Base-by-base conservation (phyloP, 2,888 invertebrate species). In the Harmothoe impar region DNA sequence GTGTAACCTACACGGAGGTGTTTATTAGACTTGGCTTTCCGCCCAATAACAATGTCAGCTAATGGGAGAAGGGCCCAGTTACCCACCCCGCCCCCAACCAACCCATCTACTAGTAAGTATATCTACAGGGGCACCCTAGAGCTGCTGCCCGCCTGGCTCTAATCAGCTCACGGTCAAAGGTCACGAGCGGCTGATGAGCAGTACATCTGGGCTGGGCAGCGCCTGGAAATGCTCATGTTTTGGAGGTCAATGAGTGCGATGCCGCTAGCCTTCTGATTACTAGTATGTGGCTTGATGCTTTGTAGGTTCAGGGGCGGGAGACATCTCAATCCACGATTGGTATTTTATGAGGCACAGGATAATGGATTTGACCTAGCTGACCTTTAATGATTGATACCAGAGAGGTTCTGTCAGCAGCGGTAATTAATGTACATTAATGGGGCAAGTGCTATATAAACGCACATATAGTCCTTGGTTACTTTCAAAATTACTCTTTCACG, bases 301-400 rank as follows among this genome's bases (percentile, higher is more conserved):
- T 25, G 72, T 25, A 72, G 5, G 29, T 72, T 29, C 29, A 29
- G 31, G 25, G 29, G 25, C 31, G 72, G 29, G 72, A 5, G 72
- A 29, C 72, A 29, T 25, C 72, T 29, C 31, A 72, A 72, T 72
- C 72, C 15, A 3, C 72, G 72, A 29, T 72, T 72, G 72, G 25
- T 72, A 72, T 72, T 72, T 72, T 72, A 72, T 72, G 25, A 72
- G 72, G 25, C n/a, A 72, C 72, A 72, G 72, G 31, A 72, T 29
- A 29, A 72, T 72, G 72, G 31, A 15, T 15, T 72, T 72, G 31
- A 29, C 72, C 72, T 72, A n/a, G 62, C 29, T 72, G 31, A 29
- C 20, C 72, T 25, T 29, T 17, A 72, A 15, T 72, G 31, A 72
- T 72, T 29, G 72, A 72, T 29, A 29, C 1, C 72, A 72, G 72